Base-by-base conservation (phyloP, 2,888 invertebrate species). In the Alcis repandata region DNA sequence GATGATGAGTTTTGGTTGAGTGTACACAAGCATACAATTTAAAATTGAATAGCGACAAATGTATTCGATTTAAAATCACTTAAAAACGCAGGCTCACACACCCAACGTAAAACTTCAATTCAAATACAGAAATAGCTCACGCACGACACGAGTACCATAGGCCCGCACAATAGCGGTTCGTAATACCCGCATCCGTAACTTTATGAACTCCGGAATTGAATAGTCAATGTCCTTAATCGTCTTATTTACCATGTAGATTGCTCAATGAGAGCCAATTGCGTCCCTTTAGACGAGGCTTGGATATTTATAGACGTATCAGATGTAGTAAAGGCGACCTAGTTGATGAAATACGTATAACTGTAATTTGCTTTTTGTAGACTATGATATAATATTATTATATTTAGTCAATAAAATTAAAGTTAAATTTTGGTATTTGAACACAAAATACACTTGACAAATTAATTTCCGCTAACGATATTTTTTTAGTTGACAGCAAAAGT, bases 171-270 rank as follows among this genome's bases (percentile, higher is more conserved):
- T 22, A 60, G 49, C 38, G 32, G 53, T 32, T 51, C 58, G 62
- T 67, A 49, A 63, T 68, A 57, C 64, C 59, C 41, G 59, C 69
- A 69, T 73, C 71, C 69, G 69, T 61, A 49, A 51, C 48, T 36
- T 8, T 19, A 56, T 61, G 63, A 58, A 57, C 53, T 45, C 38
- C 38, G 43, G 43, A 59, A 64, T 64, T 59, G 52, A 59, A 59
- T 53, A 38, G 33, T 15, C 63, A 22, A 56, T 56, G 59, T 54
- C 68, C 60, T 45, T 67, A 71, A 68, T 73, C 60, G 67, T 52
- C 65, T 43, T 70, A 75, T 73, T 71, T 72, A 71, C 58, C 63
- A 60, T 68, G 15, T 56, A 54, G 54, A 56, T 70, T 72, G 69
- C 70, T 69, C 70, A 68, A 70, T 74, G 49, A 59, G 13, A 43